Percentiles rank a stretch among this genome's conserved stretches.
phyloP scores from a whole-genome alignment of 2,797 vertebrate species.

The Podarcis lilfordi region DNA sequence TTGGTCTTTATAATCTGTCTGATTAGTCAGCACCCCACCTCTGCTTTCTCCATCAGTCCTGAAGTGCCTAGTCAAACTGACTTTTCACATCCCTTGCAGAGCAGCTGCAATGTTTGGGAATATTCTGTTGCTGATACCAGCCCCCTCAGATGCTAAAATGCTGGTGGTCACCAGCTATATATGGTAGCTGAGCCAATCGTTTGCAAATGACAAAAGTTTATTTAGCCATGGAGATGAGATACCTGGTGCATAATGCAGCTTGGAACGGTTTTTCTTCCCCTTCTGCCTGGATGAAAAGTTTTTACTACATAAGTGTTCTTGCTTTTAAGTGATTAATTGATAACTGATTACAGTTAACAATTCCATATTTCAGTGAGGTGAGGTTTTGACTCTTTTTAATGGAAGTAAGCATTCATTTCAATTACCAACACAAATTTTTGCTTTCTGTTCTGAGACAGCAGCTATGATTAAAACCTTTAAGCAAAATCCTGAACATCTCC shows the following conservation, averaged over 20 bases:
- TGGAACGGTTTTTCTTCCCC: neutral
- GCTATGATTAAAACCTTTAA: neutral
- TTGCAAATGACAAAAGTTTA: neutral
- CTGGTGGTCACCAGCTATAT: neutral
- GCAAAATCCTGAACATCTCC: neutral
- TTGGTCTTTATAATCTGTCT: neutral
- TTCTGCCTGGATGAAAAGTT: neutral
- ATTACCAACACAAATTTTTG: neutral
- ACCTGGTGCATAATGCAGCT: neutral
- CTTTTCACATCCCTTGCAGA: too few species aligned
- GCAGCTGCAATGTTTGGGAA: neutral
- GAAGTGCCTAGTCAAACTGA: too few species aligned
- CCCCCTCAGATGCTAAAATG: neutral
- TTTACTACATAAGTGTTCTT: neutral
- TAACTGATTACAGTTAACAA: neutral
- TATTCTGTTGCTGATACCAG: neutral
- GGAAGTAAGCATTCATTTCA: neutral
- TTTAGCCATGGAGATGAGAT: neutral
- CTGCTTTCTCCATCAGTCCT: neutral
- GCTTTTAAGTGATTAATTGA: neutral
- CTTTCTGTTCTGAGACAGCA: neutral
- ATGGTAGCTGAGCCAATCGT: neutral
- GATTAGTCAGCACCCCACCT: neutral
- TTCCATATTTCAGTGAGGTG: neutral
- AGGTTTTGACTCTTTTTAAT: neutral